Evolutionary conservation across 2,888 invertebrate genomes (phyloP).

Genomic region (Galeopsomyia nigrocyanea): DNA sequence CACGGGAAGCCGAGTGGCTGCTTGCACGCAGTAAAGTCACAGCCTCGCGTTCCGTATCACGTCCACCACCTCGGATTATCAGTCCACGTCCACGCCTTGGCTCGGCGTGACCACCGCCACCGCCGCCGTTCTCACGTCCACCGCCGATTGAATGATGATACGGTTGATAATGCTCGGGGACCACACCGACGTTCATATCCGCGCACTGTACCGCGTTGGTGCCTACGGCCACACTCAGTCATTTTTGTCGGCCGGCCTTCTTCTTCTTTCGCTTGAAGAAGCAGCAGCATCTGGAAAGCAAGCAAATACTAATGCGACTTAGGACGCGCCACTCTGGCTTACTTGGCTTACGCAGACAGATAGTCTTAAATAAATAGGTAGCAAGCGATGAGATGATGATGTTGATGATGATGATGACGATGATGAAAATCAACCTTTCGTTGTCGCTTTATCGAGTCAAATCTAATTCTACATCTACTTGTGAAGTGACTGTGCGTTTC

Average conservation of each 20-base stretch:
- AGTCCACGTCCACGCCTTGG: constrained; percentile 16
- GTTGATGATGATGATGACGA: no score
- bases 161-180: no score
- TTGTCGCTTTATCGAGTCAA: no score
- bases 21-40: constrained; percentile 75
- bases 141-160: constrained; percentile 15
- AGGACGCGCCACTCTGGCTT: constrained; percentile 61
- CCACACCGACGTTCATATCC: constrained; percentile 59
- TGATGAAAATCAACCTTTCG: no score
- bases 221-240: constrained; percentile 80
- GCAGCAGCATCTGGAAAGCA: constrained; percentile 93
- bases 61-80: constrained; percentile 10
- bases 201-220: constrained; percentile 61
- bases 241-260: constrained; percentile 92
- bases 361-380: neutral
- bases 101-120: constrained; percentile 24
- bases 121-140: constrained; percentile 37
- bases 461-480: no score
- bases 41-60: constrained; percentile 70
- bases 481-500: no score
- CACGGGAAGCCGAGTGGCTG: constrained; percentile 76
- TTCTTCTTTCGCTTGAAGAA: constrained; percentile 99
- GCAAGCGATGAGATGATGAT: neutral
- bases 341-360: neutral
- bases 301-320: constrained; percentile 69